Evolutionary conservation across 2,797 vertebrate species (phyloP), one percentile per base, ranked within the genome.

Genomic region (Myiotriccus ornatus): DNA sequence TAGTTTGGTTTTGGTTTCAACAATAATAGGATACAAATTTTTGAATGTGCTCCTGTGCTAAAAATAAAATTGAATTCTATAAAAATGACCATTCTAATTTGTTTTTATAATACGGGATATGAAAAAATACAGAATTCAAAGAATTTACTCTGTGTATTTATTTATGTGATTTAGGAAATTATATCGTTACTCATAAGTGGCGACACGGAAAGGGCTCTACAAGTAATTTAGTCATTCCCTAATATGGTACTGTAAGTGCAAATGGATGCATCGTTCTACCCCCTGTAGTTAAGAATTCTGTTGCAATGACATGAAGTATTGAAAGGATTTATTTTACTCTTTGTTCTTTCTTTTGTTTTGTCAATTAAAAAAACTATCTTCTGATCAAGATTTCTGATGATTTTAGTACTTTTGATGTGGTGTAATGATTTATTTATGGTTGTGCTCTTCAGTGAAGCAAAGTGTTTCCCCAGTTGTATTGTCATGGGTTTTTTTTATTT

Each of bases 171-270:
- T 97, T 97, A 96, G 97, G 97, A 98, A 98, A 98, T 98, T 98
- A 96, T 98, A 98, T 98, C 97, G 53, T 98, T 98, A 96, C 97
- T 97, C 93, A 32, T 97, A 98, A 97, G 97, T 97, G 95, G 96
- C 37, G 37, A 90, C 97, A 96, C 25, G 17, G 96, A 97, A 98
- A 98, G 95, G 93, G 89, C 97, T 94, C 89, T 95, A 80, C 89
- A 97, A 96, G 97, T 98, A 97, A 98, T 98, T 98, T 98, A 98
- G 97, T 96, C 97, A 97, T 97, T 98, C 96, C 96, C 97, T 98
- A 98, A 98, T 98, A 97, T 84, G 94, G 95, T 96, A 97, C 93
- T 95, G 95, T 96, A 97, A 96, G 97, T 98, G 97, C 96, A 97
- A 97, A 97, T 97, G 95, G 97, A 97, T 95, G 95, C 96, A 96